Evolutionary conservation across 1,140 invertebrate genomes (phyloP).

Genomic region (Macrobrachium rosenbergii): DNA sequence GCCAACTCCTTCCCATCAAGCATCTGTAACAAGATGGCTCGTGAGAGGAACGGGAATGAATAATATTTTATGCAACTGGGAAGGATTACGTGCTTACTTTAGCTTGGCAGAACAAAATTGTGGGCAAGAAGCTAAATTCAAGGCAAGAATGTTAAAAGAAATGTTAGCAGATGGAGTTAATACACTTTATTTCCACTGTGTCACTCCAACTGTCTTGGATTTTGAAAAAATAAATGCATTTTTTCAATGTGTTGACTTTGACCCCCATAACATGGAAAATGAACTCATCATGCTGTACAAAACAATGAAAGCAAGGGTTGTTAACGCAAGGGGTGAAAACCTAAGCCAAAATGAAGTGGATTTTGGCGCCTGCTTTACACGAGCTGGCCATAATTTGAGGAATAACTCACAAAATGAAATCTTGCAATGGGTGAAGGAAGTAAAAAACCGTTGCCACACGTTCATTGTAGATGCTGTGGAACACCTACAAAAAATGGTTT

Average conservation of each 20-base stretch:
- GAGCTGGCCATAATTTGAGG: slow-evolving; percentile 20
- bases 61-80: slow-evolving; percentile 30
- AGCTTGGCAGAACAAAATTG: slow-evolving; percentile 16
- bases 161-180: slow-evolving; percentile 29
- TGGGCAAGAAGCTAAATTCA: slow-evolving; percentile 30
- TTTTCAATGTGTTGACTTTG: slow-evolving; percentile 35
- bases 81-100: slow-evolving; percentile 35
- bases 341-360: slow-evolving; percentile 10
- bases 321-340: slow-evolving; percentile 28
- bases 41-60: slow-evolving; percentile 30
- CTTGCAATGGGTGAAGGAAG: slow-evolving; percentile 23
- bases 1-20: slow-evolving; percentile 31
- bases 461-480: slow-evolving; percentile 26
- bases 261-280: slow-evolving; percentile 36
- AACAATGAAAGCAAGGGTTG: slow-evolving; percentile 26
- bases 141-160: slow-evolving; percentile 39
- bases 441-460: slow-evolving; percentile 5
- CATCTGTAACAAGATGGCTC: slow-evolving; percentile 34
- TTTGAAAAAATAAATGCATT: slow-evolving; percentile 42
- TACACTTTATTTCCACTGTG: slow-evolving; percentile 28
- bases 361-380: slow-evolving; percentile 21
- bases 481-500: slow-evolving; percentile 23
- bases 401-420: background rate
- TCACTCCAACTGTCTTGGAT: slow-evolving; percentile 4
- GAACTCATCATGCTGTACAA: slow-evolving; percentile 32